Percentiles rank a stretch among this genome's conserved stretches.
Conservation (phyloP, 2,888 invertebrate genomes). For the Microctonus hyperodae region DNA sequence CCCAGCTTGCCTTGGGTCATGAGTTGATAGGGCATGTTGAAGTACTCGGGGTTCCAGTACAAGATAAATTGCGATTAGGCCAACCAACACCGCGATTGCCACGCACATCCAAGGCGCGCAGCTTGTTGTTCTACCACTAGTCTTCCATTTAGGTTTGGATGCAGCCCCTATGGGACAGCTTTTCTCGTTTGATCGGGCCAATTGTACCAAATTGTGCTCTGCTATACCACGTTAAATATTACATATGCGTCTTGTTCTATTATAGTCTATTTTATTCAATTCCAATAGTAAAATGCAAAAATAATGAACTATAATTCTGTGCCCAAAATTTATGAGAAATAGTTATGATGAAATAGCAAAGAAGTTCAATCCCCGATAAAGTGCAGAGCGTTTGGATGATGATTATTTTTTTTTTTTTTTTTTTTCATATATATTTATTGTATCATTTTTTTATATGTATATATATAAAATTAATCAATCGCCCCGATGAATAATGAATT, state of each 20-base stretch:
- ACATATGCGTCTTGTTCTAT: conserved; percentile 47
- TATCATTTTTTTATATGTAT: too few relatives aligned
- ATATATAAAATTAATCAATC: conserved; percentile 1
- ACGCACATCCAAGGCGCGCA: conserved; percentile 57
- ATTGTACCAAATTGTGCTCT: conserved; percentile 50
- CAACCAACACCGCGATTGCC: conserved; percentile 54
- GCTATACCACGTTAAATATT: conserved; percentile 55
- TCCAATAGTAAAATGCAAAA: not conserved
- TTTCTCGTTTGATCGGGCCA: conserved; percentile 51
- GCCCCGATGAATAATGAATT: conserved; percentile 7
- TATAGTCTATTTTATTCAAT: conserved; percentile 35
- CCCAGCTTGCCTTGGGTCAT: conserved; percentile 59
- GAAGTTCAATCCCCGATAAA: not conserved
- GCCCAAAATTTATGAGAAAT: not conserved
- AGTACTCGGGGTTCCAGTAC: conserved; percentile 58
- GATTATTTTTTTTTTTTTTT: not conserved
- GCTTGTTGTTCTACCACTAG: conserved; percentile 46
- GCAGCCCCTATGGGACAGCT: conserved; percentile 52
- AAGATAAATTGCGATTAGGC: conserved; percentile 59
- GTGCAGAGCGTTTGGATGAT: not conserved
- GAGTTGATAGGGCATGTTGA: conserved; percentile 56
- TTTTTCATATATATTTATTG: not conserved
- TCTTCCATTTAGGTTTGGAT: conserved; percentile 50
- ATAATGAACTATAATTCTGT: not conserved
- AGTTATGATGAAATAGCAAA: not conserved